These are phyloP conservation scores for Mycalesis mineus DNA, from an alignment of 2,888 invertebrate species.

Conservation along the genomic window DNA sequence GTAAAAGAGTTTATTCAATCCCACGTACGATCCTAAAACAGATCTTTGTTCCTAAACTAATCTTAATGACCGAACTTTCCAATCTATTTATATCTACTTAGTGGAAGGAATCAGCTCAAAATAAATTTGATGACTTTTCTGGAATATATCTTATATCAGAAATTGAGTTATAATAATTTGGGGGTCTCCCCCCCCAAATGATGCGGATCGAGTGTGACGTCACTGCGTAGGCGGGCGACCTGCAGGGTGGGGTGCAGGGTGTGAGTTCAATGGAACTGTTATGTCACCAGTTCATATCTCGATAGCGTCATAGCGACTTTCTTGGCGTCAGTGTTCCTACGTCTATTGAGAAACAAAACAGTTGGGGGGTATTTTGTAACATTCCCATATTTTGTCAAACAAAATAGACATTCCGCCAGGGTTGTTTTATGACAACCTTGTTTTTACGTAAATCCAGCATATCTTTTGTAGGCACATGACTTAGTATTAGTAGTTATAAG, in stretches of 20 bases:
- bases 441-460: no score
- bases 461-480: no score
- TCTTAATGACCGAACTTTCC: neutral
- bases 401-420: no score
- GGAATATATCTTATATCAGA: conserved; percentile 12
- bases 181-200: neutral
- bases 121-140: neutral
- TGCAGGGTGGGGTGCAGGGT: conserved; percentile 27
- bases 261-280: conserved; percentile 43
- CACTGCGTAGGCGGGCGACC: conserved; percentile 33
- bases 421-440: no score
- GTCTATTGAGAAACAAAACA: neutral
- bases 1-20: no score
- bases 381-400: no score
- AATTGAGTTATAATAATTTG: conserved; percentile 17
- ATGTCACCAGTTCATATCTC: conserved; percentile 28
- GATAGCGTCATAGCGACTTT: neutral
- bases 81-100: neutral
- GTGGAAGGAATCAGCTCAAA: neutral
- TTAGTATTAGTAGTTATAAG: no score
- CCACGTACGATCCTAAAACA: no score
- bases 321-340: neutral
- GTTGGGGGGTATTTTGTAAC: no score
- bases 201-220: conserved; percentile 41
- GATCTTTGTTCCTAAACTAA: no score